Percentiles rank a stretch among this genome's conserved stretches.
Conservation (phyloP, 2,113 vertebrate species). For the Propithecus coquereli region DNA sequence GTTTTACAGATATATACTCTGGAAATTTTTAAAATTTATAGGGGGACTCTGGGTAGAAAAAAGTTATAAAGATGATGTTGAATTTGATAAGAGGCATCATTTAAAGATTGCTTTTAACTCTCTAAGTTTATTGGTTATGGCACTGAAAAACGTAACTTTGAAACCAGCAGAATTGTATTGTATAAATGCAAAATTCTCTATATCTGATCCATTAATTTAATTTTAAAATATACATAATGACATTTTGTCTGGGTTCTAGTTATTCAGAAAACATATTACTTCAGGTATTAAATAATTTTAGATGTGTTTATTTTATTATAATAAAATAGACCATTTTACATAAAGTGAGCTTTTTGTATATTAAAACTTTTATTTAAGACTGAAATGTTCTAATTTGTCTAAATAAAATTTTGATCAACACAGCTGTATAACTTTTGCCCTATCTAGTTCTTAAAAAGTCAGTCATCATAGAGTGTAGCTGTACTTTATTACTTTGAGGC, state of each 20-base stretch:
- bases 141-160: neutral
- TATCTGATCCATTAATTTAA: neutral
- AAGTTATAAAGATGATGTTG: neutral
- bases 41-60: neutral
- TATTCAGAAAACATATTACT: neutral
- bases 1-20: neutral
- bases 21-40: neutral
- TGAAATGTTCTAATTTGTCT: neutral
- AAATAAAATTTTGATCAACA: neutral
- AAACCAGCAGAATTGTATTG: neutral
- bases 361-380: neutral
- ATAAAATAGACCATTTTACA: neutral
- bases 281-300: neutral
- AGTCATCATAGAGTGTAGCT: neutral
- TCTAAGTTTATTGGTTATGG: neutral
- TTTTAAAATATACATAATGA: neutral
- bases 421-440: neutral
- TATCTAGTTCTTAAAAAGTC: neutral
- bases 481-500: neutral
- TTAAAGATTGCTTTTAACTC: neutral
- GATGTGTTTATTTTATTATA: neutral
- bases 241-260: neutral
- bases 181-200: neutral
- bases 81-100: neutral
- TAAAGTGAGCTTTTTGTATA: neutral